Base-by-base conservation (phyloP, 2,888 invertebrate genomes). In the Lissocephala sabroskyi region DNA sequence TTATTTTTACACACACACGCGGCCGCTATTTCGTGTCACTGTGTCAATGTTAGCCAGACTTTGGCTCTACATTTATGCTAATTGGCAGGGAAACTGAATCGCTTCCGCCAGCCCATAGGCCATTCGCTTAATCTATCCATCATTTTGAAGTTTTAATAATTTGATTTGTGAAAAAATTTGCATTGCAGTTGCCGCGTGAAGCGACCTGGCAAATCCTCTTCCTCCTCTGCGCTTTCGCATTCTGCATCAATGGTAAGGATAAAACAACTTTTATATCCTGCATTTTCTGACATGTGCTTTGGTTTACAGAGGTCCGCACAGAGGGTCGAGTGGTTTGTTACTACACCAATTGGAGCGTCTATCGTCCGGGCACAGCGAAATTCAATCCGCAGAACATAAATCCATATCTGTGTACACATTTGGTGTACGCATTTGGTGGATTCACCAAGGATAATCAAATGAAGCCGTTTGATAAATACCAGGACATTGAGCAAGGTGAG, bases 301-400 rank as follows among this genome's bases (percentile, higher is more conserved):
- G 23, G 14, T 43, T 56, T 59, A 13, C 65, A 84, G 84, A 79
- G 56, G 80, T 70, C 58, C 79, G 68, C 51, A 66, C 82, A 55
- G 91, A 93, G 82, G 89, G 90, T 47, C 90, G 92, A 65, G 91
- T 96, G 71, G 95, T 96, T 46, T 96, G 95, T 80, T 96, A 96
- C 85, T 95, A 95, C 87, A 95, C 95, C 36, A 95, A 95, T 85
- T 96, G 96, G 96, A 95, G 95, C 60, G 93, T 95, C 33, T 95
- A 95, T 85, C 87, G 95, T 56, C 95, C 95, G 2, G 95, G 95
- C 44, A 91, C 93, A 3, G 96, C 96, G 41, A 93, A 94, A 83
- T 96, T 95, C 86, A 92, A 92, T 79, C 96, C 96, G 0, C 94
- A 95, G 84, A 96, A 96, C 83, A 96, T 96, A 83, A 96, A 96